Percentiles rank a stretch among this genome's conserved stretches.
Evolutionary conservation across 2,113 vertebrate species (phyloP).

Genomic region (Hepsetus odoe): DNA sequence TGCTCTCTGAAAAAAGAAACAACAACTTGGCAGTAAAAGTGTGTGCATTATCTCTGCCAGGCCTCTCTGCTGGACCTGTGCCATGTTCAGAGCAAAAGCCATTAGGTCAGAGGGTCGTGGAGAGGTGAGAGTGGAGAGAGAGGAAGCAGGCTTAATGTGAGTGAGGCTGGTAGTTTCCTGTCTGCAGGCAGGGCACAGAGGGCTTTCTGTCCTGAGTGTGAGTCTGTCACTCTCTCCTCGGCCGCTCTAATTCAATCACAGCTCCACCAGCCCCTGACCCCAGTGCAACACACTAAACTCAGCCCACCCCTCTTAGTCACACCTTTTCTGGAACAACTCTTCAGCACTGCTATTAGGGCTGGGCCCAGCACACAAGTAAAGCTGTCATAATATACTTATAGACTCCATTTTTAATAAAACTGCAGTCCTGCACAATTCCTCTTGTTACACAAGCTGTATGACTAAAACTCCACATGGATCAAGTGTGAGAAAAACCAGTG

Average conservation of each 20-base stretch:
- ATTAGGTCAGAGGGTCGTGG: constrained; percentile 65
- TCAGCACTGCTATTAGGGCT: not conserved
- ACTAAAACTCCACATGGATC: not conserved
- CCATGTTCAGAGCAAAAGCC: constrained; percentile 65
- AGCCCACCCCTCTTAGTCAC: constrained; percentile 44
- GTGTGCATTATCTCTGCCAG: constrained; percentile 36
- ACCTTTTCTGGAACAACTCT: constrained; percentile 20
- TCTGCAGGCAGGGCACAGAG: constrained; percentile 72
- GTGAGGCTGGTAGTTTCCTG: constrained; percentile 81
- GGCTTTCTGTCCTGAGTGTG: constrained; percentile 68
- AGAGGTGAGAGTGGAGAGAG: constrained; percentile 68
- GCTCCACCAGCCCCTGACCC: constrained; percentile 57
- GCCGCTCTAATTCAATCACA: constrained; percentile 72
- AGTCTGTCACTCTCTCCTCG: constrained; percentile 50
- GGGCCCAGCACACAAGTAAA: not conserved
- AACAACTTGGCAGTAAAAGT: constrained; percentile 52
- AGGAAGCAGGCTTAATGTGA: constrained; percentile 79
- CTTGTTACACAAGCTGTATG: not conserved
- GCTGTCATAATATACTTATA: not conserved
- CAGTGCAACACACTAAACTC: constrained; percentile 33
- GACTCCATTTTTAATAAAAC: not conserved
- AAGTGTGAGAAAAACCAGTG: not conserved
- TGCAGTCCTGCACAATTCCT: not conserved
- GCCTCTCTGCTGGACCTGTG: constrained; percentile 46
- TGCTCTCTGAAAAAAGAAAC: not conserved